Percentiles rank a stretch among this genome's conserved stretches.
phyloP scores from a whole-genome alignment of 2,113 vertebrate species.

The Prunella fulvescens region DNA sequence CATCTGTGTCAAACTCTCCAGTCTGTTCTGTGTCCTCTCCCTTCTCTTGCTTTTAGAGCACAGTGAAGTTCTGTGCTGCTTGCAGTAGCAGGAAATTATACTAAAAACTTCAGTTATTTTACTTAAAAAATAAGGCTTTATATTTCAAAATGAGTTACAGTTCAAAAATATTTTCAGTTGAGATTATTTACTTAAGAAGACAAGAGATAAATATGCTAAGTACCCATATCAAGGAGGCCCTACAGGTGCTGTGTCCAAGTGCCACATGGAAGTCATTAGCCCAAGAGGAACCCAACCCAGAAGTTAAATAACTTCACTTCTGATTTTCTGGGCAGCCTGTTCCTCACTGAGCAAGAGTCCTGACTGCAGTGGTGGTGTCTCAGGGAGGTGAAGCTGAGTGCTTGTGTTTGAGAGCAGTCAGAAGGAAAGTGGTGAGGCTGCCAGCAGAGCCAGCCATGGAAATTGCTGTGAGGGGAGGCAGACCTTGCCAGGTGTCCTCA shows the following conservation, averaged over 20 bases:
- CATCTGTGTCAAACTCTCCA: rapidly evolving
- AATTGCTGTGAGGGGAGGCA: background rate
- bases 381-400: background rate
- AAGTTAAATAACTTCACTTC: background rate
- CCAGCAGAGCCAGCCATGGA: background rate
- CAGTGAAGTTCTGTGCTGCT: background rate
- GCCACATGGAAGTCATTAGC: background rate
- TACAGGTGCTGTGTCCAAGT: background rate
- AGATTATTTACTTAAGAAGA: background rate
- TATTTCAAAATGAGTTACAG: background rate
- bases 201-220: background rate
- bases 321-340: background rate
- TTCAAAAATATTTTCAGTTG: background rate
- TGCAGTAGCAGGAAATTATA: background rate
- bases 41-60: background rate
- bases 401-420: background rate
- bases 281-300: background rate
- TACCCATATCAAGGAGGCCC: background rate
- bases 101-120: background rate
- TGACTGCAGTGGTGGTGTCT: background rate
- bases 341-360: background rate
- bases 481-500: background rate
- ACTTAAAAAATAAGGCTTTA: background rate
- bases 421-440: background rate
- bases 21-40: background rate